Evolutionary conservation across 2,797 vertebrate genomes (phyloP), one percentile per base, ranked within the genome.

Genomic region (Cuniculus paca): DNA sequence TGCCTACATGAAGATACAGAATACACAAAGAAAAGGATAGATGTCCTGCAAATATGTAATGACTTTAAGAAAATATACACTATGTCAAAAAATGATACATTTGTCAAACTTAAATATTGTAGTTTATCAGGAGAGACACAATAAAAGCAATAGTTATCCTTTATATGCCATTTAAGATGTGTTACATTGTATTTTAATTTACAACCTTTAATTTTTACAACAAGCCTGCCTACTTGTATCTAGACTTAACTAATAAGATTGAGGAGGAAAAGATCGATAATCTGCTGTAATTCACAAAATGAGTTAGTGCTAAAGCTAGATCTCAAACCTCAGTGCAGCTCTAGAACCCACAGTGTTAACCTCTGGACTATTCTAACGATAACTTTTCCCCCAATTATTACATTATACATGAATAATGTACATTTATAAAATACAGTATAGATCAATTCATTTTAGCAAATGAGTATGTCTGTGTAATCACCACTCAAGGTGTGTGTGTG

Each of bases 331-430:
- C 74, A 83, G 45, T 56, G 48, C 48, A 88, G 36, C 83, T 94
- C 70, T 74, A 95, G 75, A 93, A 84, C 9, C 52, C 74, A 86
- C 14, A 89, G 50, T 31, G 39, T 83, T 83, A 77, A 93, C 75
- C 45, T 60, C 50, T 89, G 48, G 20, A 16, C 56, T 83, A 48
- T 90, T 80, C 84, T 82, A 54, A 63, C 14, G 56, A 95, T 6
- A 84, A 7, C 14, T 13, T 61, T 65, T 88, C 2, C 12, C 39
- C 6, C 39, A 78, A 92, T 36, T 92, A 95, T 92, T 65, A n/a
- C n/a, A n/a, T 82, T 79, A 96, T 12, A 81, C n/a, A 95, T n/a
- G 82, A n/a, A 60, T 83, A 45, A 87, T 84, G 82, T 92, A 56
- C 16, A 82, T 90, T 79, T n/a, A 85, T 17, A 90, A 86, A 82